Conservation (phyloP, 1,140 invertebrate genomes). For the Monomorium pharaonis region DNA sequence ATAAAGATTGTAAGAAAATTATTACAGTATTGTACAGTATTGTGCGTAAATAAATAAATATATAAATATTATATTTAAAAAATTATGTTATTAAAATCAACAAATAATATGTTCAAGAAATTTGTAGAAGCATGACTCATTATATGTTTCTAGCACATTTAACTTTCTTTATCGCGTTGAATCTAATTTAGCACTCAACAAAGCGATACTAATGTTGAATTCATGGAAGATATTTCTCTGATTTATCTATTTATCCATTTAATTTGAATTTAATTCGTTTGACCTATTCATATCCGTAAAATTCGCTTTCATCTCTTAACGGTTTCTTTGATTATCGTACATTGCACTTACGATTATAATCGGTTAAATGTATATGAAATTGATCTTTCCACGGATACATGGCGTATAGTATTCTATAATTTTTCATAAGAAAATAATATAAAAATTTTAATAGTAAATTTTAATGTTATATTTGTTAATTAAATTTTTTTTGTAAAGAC, state of each 20-base stretch:
- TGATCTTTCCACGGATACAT: not conserved
- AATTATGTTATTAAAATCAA: no score
- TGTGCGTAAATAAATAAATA: not conserved
- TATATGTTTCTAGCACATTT: not conserved
- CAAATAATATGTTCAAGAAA: not conserved
- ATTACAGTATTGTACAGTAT: no score
- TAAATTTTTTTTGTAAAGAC: no score
- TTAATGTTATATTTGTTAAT: no score
- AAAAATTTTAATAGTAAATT: no score
- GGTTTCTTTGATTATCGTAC: conserved; percentile 17
- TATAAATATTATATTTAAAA: no score
- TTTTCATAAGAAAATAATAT: not conserved
- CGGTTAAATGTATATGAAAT: not conserved
- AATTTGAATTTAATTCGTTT: conserved; percentile 29
- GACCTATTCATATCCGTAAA: conserved; percentile 18
- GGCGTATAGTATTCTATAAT: no score
- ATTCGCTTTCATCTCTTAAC: conserved; percentile 30
- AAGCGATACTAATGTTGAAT: conserved; percentile 41
- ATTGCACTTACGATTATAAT: conserved; percentile 21
- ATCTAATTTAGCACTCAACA: conserved; percentile 22
- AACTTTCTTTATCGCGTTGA: not conserved
- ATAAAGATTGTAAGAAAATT: not conserved
- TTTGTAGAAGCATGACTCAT: not conserved
- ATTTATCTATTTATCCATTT: conserved; percentile 44
- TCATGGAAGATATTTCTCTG: not conserved